Base-by-base conservation (phyloP, 1,140 invertebrate genomes). In the Pogonognathellus flavescens region DNA sequence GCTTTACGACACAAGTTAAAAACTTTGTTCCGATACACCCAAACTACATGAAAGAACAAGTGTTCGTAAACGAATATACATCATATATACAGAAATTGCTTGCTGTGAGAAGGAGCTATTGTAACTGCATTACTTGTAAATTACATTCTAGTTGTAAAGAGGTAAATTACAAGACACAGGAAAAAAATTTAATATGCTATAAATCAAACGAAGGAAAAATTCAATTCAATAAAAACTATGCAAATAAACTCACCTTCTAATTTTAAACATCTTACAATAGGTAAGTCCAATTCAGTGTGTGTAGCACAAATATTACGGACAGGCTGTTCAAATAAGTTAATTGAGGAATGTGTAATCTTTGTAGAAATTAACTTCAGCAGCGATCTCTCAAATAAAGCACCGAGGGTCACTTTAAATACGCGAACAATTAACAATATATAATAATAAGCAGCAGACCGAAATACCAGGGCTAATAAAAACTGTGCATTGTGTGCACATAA, bases 201-300 rank as follows among this genome's bases (percentile, higher is more conserved):
- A 22, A 62, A 62, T 62, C 20, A 1, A 66, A 11, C 9, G 10
- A 25, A 10, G 22, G 2, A 20, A 13, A 66, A 66, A 14, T 9
- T 31, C n/a, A 25, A 20, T 18, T 18, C 18, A 66, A 14, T 6
- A 13, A 66, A 11, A 66, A 14, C 11, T 3, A 66, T 11, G 20
- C 25, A 25, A 66, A 31, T 14, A 22, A 66, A 66, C 62, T 66
- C 22, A 66, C 62, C 62, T 66, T 31, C 62, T 66, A 14, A 66
- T 66, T 66, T 66, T 66, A 25, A 66, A 66, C 62, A 66, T 66
- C 5, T 9, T 66, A 25, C 25, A 10, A 11, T 10, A 55, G 2
- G n/a, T n/a, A n/a, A n/a, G 31, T 41, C 31, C 2, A 6, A 41
- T 41, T 41, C n/a, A n/a, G 31, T 41, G 31, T 3, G 6, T 41